Percentiles rank a stretch among this genome's conserved stretches.
phyloP scores from a whole-genome alignment of 2,888 invertebrate species.

The Drosophila algonquin region DNA sequence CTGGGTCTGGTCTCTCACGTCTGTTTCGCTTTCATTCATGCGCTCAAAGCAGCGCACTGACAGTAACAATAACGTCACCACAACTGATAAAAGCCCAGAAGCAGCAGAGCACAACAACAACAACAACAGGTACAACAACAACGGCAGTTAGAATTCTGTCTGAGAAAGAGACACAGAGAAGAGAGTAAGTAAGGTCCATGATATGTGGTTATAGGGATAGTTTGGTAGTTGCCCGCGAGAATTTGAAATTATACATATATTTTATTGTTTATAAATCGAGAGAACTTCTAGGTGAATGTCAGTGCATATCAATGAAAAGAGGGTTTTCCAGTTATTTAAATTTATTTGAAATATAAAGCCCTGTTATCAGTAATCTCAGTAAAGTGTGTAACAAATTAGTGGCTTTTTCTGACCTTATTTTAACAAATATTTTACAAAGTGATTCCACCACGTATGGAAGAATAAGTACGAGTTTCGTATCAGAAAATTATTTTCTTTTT shows the following conservation, averaged over 20 bases:
- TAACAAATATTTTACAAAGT: too few species aligned
- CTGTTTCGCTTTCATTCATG: constrained; percentile 72
- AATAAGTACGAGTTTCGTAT: neutral
- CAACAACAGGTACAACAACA: neutral
- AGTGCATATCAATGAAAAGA: too few species aligned
- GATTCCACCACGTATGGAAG: too few species aligned
- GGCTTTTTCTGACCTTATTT: too few species aligned
- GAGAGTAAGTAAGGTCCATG: constrained; percentile 43
- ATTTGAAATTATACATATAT: neutral
- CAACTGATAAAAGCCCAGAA: constrained; percentile 48
- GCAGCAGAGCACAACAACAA: constrained; percentile 16
- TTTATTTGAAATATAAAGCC: too few species aligned
- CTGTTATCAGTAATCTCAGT: too few species aligned
- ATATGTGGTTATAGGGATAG: neutral
- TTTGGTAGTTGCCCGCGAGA: neutral
- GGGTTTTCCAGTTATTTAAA: too few species aligned
- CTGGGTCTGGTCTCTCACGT: constrained; percentile 45
- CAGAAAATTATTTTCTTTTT: too few species aligned
- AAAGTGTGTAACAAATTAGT: too few species aligned
- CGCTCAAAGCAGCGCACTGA: constrained; percentile 54
- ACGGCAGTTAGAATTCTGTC: constrained; percentile 24
- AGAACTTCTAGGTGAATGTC: too few species aligned
- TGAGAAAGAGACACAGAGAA: constrained; percentile 33
- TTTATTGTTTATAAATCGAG: too few species aligned
- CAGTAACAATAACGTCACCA: constrained; percentile 33